A percentile compares a stretch with the other conserved stretches of the same genome.
These are phyloP conservation scores for Gallinago solitaria DNA, from an alignment of 2,797 vertebrate genomes.

Conservation along the genomic window DNA sequence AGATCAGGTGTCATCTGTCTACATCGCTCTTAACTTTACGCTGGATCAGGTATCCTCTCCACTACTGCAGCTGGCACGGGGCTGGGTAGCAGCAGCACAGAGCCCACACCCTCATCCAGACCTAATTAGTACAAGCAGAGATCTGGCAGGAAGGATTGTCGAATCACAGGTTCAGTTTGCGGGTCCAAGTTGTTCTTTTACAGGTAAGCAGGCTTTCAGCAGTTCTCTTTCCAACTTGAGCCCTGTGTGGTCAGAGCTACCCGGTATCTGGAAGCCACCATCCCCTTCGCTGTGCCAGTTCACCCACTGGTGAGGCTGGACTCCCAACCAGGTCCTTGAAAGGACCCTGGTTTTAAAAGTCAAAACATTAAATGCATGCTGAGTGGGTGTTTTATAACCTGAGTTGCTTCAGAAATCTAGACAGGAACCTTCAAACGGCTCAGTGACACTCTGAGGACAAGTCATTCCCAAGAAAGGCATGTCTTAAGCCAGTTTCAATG, in stretches of 20 bases:
- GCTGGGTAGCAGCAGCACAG: not conserved
- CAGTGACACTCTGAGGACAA: not conserved
- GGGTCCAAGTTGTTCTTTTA: not conserved
- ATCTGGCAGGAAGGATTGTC: not conserved
- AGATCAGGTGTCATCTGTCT: conserved; percentile 53
- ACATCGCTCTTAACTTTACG: not conserved
- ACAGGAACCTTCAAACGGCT: not conserved
- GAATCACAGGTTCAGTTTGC: not conserved
- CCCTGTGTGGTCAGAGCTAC: not conserved
- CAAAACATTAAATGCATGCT: rapidly evolving
- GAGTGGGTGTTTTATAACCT: not conserved
- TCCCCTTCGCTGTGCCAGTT: not conserved
- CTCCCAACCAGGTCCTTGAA: not conserved
- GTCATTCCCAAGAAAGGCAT: not conserved
- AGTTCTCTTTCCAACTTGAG: not conserved
- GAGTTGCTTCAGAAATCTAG: not conserved
- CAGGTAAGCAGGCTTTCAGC: not conserved
- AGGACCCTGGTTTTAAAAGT: not conserved
- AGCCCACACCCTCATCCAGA: not conserved
- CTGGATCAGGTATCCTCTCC: conserved; percentile 38
- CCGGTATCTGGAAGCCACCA: not conserved
- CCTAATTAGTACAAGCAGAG: conserved; percentile 5
- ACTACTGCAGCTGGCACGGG: conserved; percentile 29
- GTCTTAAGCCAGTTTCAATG: not conserved
- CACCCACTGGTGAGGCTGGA: not conserved